Evolutionary conservation across 2,888 invertebrate species (phyloP), one percentile per base, ranked within the genome.

Genomic region (Amphipyra berbera): DNA sequence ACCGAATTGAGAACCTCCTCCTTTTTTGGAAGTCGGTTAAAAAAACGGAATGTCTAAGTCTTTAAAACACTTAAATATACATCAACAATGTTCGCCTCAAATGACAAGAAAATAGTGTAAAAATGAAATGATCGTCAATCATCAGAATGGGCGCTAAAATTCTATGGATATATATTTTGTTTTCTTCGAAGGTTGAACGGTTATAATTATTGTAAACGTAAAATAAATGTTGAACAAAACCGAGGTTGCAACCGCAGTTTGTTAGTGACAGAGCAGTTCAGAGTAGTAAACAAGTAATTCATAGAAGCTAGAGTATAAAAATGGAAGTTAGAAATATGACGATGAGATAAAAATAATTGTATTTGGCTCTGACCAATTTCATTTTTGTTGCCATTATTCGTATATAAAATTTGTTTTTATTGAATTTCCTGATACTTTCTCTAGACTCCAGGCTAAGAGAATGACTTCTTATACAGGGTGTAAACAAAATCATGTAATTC

Each of bases 311-410:
- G 7, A 63, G 14, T 41, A 15, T 47, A 6, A 61, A 38, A 69
- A 33, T 42, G 7, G 33, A 47, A 52, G 14, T 37, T 33, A 50
- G 8, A 37, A 52, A 38, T 38, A 47, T 38, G 12, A 38, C 44
- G 33, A 33, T 49, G 27, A 44, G 8, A 30, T 15, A 21, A 47
- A 38, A 6, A 37, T 42, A 48, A 21, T 21, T 21, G 21, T 21
- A 21, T 64, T 59, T 9, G 33, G 44, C 33, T 49, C 35, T 4
- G 7, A 30, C 6, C 68, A 49, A 33, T 45, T 68, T 49, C 13
- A 60, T 68, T 68, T 49, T 45, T 68, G 10, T 40, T 10, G n/a
- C 38, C 61, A 49, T 65, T 47, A 52, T 50, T 69, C n/a, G 69
- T 41, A 9, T 14, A n/a, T n/a, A n/a, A n/a, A 50, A 65, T 52